These are phyloP conservation scores for Pelodytes ibericus DNA, from an alignment of 2,797 vertebrate genomes.

Conservation along the genomic window DNA sequence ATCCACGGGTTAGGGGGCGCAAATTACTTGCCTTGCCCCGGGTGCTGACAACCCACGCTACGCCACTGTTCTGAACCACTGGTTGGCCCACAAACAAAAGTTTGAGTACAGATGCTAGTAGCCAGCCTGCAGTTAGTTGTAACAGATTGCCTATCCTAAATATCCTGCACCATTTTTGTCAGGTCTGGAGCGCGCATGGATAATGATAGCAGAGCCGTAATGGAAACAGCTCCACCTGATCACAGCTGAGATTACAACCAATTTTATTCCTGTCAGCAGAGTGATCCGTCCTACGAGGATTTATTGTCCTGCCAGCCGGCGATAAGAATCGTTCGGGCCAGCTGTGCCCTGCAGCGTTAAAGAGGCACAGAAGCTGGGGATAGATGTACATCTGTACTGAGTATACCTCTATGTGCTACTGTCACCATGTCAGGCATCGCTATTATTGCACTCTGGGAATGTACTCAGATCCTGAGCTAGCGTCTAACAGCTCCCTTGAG, in stretches of 20 bases:
- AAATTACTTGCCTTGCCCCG: too few species aligned
- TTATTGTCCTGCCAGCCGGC: conserved; percentile 38
- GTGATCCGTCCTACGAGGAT: conserved; percentile 40
- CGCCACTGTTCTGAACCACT: too few species aligned
- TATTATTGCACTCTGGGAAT: conserved; percentile 42
- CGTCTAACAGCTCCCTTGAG: conserved; percentile 26
- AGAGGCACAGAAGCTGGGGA: conserved; percentile 4
- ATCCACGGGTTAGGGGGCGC: too few species aligned
- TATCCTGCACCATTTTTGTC: neutral
- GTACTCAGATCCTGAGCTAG: conserved; percentile 8
- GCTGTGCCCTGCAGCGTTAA: conserved; percentile 32
- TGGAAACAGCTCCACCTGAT: conserved; percentile 38
- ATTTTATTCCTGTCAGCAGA: conserved; percentile 46
- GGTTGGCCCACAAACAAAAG: too few species aligned
- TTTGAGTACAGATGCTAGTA: too few species aligned
- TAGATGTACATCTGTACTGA: conserved; percentile 25
- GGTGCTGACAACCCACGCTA: too few species aligned
- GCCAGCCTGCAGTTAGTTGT: too few species aligned
- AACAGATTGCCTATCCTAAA: too few species aligned
- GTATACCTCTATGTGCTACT: conserved; percentile 25
- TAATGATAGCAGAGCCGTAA: too few species aligned
- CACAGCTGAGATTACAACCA: conserved; percentile 54
- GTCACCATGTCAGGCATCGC: conserved; percentile 20
- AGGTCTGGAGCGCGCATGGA: conserved; percentile 7
- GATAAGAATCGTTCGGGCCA: conserved; percentile 44